These are phyloP conservation scores for Hoplias malabaricus DNA, from an alignment of 2,113 vertebrate genomes.

Conservation along the genomic window DNA sequence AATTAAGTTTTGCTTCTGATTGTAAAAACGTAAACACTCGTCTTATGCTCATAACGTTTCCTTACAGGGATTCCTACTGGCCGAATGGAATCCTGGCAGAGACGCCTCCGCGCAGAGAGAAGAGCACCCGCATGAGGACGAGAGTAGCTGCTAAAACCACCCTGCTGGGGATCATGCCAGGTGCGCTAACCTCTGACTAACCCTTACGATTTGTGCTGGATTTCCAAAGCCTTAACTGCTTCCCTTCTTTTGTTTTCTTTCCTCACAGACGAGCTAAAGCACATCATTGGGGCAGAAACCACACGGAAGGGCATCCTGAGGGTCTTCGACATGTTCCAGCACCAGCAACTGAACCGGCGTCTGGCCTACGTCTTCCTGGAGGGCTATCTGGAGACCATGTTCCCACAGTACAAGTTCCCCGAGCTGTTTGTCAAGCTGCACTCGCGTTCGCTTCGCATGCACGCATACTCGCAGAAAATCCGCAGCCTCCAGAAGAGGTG, in stretches of 20 bases:
- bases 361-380: constrained; percentile 96
- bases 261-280: constrained; percentile 75
- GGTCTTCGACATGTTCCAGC: constrained; percentile 98
- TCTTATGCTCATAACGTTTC: background rate
- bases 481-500: constrained; percentile 93
- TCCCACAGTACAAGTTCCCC: constrained; percentile 94
- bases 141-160: constrained; percentile 94
- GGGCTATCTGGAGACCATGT: constrained; percentile 96
- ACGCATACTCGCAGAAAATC: constrained; percentile 89
- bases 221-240: background rate
- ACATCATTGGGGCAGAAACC: constrained; percentile 83
- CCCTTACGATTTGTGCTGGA: no score
- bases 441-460: constrained; percentile 90
- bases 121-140: constrained; percentile 92
- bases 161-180: constrained; percentile 95
- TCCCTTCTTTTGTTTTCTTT: background rate
- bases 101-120: constrained; percentile 85
- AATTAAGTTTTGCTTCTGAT: background rate
- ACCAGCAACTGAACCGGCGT: constrained; percentile 92
- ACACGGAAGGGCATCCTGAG: constrained; percentile 96
- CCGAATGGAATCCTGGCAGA: constrained; percentile 97
- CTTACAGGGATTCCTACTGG: constrained; percentile 93
- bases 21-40: constrained; percentile 1
- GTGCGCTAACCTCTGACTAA: constrained; percentile 59
- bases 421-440: constrained; percentile 98